Percentiles rank a stretch among this genome's conserved stretches.
phyloP scores from a whole-genome alignment of 2,113 vertebrate genomes.

The Cichladusa arquata region DNA sequence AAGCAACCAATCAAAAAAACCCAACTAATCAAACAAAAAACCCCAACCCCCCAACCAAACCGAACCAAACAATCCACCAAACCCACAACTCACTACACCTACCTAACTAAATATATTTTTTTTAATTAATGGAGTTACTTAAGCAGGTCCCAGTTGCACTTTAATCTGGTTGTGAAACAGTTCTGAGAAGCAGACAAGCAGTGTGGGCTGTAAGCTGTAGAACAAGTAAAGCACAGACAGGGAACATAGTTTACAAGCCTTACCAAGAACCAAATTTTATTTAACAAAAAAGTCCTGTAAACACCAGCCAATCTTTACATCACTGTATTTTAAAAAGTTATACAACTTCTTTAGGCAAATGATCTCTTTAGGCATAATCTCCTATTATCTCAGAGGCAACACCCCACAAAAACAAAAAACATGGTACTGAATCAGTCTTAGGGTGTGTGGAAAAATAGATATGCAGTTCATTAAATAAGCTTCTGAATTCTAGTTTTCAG shows the following conservation, averaged over 20 bases:
- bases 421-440: neutral
- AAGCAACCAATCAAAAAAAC: neutral
- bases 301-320: neutral
- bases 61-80: neutral
- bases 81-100: neutral
- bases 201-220: neutral
- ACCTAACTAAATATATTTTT: neutral
- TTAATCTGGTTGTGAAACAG: slow-evolving; percentile 19
- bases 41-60: neutral
- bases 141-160: neutral
- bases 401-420: neutral
- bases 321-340: neutral
- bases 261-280: neutral
- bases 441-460: neutral
- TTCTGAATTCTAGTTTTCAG: neutral
- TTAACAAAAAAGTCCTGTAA: neutral
- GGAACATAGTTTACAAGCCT: neutral
- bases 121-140: neutral
- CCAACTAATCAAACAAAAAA: neutral
- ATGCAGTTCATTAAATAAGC: neutral
- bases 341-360: neutral
- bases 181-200: neutral
- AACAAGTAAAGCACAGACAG: neutral
- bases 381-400: neutral
- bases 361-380: neutral